These are phyloP conservation scores for Oryzias dopingdopingensis DNA, from an alignment of 2,797 vertebrate species.

Conservation along the genomic window DNA sequence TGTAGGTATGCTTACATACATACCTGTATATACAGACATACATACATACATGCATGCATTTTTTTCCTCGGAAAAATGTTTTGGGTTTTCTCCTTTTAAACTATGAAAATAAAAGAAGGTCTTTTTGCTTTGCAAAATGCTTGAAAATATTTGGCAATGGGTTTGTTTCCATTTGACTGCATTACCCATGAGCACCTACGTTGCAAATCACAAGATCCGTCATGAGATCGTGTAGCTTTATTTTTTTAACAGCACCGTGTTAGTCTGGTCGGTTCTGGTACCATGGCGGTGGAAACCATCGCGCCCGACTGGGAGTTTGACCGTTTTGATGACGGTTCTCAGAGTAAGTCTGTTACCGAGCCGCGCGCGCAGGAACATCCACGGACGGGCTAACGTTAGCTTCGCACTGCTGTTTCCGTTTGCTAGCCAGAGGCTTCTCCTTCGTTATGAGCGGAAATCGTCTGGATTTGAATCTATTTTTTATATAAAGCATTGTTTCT, in stretches of 20 bases:
- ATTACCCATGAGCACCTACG: conserved; percentile 67
- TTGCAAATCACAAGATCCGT: conserved; percentile 71
- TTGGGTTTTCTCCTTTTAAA: no score
- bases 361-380: not conserved
- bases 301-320: conserved; percentile 96
- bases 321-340: conserved; percentile 94
- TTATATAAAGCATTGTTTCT: no score
- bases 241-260: conserved; percentile 27
- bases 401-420: not conserved
- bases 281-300: conserved; percentile 84
- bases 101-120: no score
- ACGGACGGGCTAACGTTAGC: not conserved
- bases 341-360: conserved; percentile 80
- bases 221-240: conserved; percentile 53
- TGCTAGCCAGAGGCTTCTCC: conserved; percentile 2
- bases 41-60: no score
- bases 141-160: no score
- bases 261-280: conserved; percentile 7
- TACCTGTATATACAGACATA: no score
- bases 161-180: conserved; percentile 34
- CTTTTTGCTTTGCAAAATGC: no score
- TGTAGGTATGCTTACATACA: no score
- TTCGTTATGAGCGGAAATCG: not conserved
- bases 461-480: not conserved
- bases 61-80: no score